Base-by-base conservation (phyloP, 2,113 vertebrate species). In the Cryptomyrus ogoouensis region DNA sequence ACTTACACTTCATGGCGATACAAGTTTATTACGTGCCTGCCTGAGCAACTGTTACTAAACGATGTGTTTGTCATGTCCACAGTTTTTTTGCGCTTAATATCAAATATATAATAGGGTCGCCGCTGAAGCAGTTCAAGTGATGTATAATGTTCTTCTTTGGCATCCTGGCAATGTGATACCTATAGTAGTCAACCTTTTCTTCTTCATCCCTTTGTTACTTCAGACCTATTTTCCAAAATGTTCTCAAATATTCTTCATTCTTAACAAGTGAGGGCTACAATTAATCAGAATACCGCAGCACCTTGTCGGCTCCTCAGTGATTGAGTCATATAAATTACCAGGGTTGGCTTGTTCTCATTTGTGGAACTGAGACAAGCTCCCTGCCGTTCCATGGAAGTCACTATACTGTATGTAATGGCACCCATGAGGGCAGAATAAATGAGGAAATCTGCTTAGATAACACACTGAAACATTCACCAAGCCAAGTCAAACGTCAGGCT, bases 1-100 rank as follows among this genome's bases (percentile, higher is more conserved):
- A 91, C 94, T 92, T 93, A 91, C 86, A 88, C 53, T 19, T 44
- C 93, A 86, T 94, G 94, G 92, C 93, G 93, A 91, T 91, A 92
- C 93, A 88, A 56, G 66, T 87, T 46, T 66, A 74, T 44, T 66
- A 70, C 6, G 31, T 52, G 46, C 19, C 70, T 89, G 56, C 77
- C 31, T 13, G 44, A 39, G 80, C 17, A 6, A 46, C 44, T 84
- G 2, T 42, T 24, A n/a, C 39, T 47, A 83, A 83, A 44, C 77
- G 3, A 31, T 70, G 19, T 44, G 83, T 9, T n/a, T 6, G 0
- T 46, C 7, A 21, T 44, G 42, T 47, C n/a, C 83, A 84, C 44
- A n/a, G 39, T 44, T 10, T 47, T 47, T 84, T n/a, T 47, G 8
- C 3, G 3, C n/a, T 84, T 21, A 24, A 42, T 84, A 27, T 84